phyloP scores from a whole-genome alignment of 2,113 vertebrate genomes.

The Passer domesticus region DNA sequence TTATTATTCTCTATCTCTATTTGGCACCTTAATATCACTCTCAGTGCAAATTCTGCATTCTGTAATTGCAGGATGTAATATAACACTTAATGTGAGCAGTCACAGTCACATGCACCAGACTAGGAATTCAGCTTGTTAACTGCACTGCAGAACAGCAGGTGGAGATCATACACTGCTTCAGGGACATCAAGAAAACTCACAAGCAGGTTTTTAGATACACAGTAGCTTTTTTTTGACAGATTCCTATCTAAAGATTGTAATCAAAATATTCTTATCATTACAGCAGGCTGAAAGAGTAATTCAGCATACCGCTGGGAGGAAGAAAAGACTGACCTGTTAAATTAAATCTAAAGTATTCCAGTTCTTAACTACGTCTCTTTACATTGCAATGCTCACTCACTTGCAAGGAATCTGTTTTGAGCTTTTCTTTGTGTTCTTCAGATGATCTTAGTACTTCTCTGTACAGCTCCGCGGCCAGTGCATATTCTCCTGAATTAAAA shows the following conservation, averaged over 20 bases:
- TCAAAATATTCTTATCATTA: background rate
- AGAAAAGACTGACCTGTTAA: background rate
- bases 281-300: background rate
- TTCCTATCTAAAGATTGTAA: background rate
- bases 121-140: background rate
- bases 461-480: constrained; percentile 86
- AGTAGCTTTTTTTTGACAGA: background rate
- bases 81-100: background rate
- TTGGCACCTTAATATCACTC: background rate
- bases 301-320: background rate
- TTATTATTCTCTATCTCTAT: background rate
- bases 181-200: background rate
- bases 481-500: constrained; percentile 82
- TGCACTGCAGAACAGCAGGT: constrained; percentile 32
- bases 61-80: background rate
- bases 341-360: constrained; percentile 7
- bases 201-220: background rate
- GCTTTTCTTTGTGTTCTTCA: constrained; percentile 94
- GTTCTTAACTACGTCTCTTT: background rate
- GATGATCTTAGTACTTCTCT: constrained; percentile 95
- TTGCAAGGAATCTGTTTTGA: constrained; percentile 98
- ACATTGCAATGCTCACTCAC: constrained; percentile 72
- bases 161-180: constrained; percentile 11
- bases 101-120: background rate
- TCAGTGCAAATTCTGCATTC: background rate